Base-by-base conservation (phyloP, 2,888 invertebrate species). In the Hydraecia micacea region DNA sequence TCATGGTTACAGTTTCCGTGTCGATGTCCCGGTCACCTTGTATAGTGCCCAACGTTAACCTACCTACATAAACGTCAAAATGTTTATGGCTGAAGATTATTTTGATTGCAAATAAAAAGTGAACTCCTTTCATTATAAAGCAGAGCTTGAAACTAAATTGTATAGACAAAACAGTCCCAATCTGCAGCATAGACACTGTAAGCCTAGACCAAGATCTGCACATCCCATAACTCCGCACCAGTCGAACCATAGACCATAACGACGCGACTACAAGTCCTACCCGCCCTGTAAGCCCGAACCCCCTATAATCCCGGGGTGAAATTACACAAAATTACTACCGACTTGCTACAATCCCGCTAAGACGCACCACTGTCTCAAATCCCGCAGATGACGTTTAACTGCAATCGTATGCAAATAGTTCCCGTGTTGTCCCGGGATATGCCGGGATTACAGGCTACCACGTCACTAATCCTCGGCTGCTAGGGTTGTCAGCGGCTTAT, bases 361-460 rank as follows among this genome's bases (percentile, higher is more conserved):
- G 89, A 89, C 90, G 82, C 88, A 88, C 77, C 87, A 88, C 91
- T 91, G 93, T 94, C 94, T 94, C 93, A 93, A 95, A 95, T 94
- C 94, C 93, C 89, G 89, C 91, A 92, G 94, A 95, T 96, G 96
- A 96, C 95, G 91, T 91, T 93, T 95, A 96, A 96, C 95, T 94
- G 93, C 92, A 86, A 93, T 93, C 91, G 92, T 94, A 96, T 96
- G 96, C 96, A 96, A 96, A 96, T 89, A 87, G 90, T 89, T 86
- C 84, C 90, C 82, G 89, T 89, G 88, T 89, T 89, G 89, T 96
- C 91, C 93, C 92, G 91, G 93, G 92, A 93, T 93, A 90, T 91
- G 90, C 91, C 90, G 93, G 95, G 93, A 93, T 91, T 87, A 90
- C 87, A 89, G 88, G 87, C 87, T 88, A 90, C 91, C 89, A 93